A percentile compares a stretch with the other conserved stretches of the same genome.
Conservation (phyloP, 2,888 invertebrate species). For the Atethmia centrago region DNA sequence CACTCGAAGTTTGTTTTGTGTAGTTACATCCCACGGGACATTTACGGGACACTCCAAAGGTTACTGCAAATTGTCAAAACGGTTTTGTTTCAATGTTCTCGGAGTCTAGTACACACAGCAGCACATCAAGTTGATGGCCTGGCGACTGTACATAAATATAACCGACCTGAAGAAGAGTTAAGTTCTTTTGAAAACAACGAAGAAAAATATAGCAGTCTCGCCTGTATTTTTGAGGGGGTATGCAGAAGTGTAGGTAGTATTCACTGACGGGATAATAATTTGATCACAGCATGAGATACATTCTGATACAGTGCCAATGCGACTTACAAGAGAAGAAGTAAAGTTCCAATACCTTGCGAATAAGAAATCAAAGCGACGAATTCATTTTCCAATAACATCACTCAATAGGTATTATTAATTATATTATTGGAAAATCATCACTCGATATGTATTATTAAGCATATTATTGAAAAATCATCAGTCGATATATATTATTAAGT, state of each 20-base stretch:
- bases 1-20: slow-evolving; percentile 11
- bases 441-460: too few species aligned
- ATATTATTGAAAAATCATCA: too few species aligned
- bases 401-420: too few species aligned
- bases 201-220: background rate
- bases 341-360: too few species aligned
- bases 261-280: too few species aligned
- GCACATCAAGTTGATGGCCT: too few species aligned
- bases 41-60: background rate
- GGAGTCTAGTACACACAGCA: too few species aligned
- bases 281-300: too few species aligned
- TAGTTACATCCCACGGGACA: background rate
- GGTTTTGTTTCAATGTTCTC: background rate
- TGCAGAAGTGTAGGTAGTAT: background rate
- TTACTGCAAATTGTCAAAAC: background rate
- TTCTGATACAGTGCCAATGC: background rate
- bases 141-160: background rate
- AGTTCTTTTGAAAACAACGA: background rate
- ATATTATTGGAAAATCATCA: too few species aligned
- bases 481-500: too few species aligned
- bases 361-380: too few species aligned
- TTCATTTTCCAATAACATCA: too few species aligned
- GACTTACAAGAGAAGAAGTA: background rate
- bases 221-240: background rate
- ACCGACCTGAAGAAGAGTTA: background rate